Conservation (phyloP, 2,888 invertebrate species). For the Argynnis bischoffii region DNA sequence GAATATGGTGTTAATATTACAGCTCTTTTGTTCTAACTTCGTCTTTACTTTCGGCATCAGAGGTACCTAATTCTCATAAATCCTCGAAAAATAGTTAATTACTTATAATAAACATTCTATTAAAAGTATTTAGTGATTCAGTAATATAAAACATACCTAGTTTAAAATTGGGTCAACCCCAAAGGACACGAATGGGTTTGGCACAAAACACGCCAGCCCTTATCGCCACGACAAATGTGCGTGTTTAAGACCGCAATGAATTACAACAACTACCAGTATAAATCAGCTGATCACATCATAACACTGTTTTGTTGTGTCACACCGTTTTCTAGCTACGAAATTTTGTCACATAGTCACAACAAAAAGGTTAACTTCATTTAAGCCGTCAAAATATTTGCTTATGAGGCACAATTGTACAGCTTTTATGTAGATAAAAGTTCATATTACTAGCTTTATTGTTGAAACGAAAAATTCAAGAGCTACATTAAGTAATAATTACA, state of each 20-base stretch:
- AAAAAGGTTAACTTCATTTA: slow-evolving; percentile 6
- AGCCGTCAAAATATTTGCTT: slow-evolving; percentile 1
- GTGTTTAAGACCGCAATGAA: slow-evolving; percentile 54
- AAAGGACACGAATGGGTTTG: slow-evolving; percentile 36
- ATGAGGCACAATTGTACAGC: not conserved
- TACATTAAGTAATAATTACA: no score
- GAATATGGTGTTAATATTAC: no score
- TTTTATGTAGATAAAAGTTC: not conserved
- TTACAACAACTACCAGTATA: slow-evolving; percentile 54
- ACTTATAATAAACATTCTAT: not conserved
- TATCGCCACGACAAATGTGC: slow-evolving; percentile 58
- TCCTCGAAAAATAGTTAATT: no score
- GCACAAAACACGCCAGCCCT: slow-evolving; percentile 44
- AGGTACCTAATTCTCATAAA: no score
- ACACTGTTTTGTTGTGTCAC: slow-evolving; percentile 37
- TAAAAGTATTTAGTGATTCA: not conserved
- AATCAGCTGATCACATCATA: slow-evolving; percentile 64
- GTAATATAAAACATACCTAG: slow-evolving; percentile 19
- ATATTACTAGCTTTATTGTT: not conserved
- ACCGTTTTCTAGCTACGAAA: not conserved
- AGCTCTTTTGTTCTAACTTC: no score
- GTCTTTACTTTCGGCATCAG: no score
- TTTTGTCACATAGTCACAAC: not conserved
- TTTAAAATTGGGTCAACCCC: slow-evolving; percentile 39
- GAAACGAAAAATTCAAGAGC: not conserved